Base-by-base conservation (phyloP, 1,140 invertebrate genomes). In the Thrips palmi region DNA sequence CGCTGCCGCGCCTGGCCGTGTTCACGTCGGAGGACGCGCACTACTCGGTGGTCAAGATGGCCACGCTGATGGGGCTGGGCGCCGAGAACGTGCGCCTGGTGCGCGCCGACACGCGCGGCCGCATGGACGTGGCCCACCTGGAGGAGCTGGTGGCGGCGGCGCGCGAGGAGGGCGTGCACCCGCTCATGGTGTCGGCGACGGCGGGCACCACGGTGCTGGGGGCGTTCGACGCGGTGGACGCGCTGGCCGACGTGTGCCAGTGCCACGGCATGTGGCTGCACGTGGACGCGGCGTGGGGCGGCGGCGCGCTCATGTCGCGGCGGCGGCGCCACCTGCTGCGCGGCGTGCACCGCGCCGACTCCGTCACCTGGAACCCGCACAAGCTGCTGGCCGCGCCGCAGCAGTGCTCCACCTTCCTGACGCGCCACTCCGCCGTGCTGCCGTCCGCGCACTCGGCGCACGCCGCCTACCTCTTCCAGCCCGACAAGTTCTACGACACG, bases 401-500 rank as follows among this genome's bases (percentile, higher is more conserved):
- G 47, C 88, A 94, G 55, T 91, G 86, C 54, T 87, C 83, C 1
- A 81, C 80, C 0, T 74, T 93, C 45, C 57, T 94, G 11, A 65
- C 83, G 6, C 64, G 64, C 29, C 77, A 82, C 46, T 63, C 78
- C 51, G 62, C 64, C n/a, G 53, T 78, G 27, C 55, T 78, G 28
- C 59, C 63, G n/a, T 64, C 62, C 34, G 66, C 67, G 33, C 74
- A 78, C 45, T 60, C 64, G 8, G 69, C 74, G 15, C 71, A 76
- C 41, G 91, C 92, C 0, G 68, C 79, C 17, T 96, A 96, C 54
- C 64, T 94, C 11, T 96, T 94, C 57, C 88, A 94, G 57, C 83
- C 88, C 53, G 89, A 96, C 56, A 97, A 97, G 62, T 87, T 91
- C 49, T 97, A 97, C 57, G 86, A 96, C 52, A 80, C 84, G 0